These are phyloP conservation scores for Marronus borbonicus DNA, from an alignment of 2,888 invertebrate species.

Conservation along the genomic window DNA sequence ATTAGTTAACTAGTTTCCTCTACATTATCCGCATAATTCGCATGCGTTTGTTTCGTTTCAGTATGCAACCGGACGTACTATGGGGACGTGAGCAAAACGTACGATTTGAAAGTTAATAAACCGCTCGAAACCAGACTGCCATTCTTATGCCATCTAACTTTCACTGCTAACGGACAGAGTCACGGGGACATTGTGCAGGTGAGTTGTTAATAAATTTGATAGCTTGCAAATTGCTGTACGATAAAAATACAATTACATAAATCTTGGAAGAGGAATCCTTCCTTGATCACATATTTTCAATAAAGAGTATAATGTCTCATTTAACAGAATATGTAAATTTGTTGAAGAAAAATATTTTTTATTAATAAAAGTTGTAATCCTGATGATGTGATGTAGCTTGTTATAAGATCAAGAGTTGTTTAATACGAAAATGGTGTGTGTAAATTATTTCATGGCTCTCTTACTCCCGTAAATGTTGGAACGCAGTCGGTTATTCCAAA, in stretches of 20 bases:
- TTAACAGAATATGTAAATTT: too few species aligned
- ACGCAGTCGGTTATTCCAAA: too few species aligned
- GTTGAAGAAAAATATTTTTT: too few species aligned
- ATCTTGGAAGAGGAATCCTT: neutral
- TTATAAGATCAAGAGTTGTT: too few species aligned
- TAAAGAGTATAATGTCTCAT: too few species aligned
- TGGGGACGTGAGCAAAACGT: constrained; percentile 87
- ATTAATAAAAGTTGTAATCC: too few species aligned
- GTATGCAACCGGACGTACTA: constrained; percentile 94
- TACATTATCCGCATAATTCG: neutral
- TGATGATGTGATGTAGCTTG: too few species aligned
- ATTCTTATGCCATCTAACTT: constrained; percentile 91
- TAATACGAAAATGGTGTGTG: too few species aligned
- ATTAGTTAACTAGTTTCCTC: constrained; percentile 9
- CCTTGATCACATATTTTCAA: too few species aligned
- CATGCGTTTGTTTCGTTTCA: constrained; percentile 66
- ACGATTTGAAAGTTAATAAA: constrained; percentile 83
- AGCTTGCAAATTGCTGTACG: neutral
- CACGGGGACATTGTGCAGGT: constrained; percentile 93
- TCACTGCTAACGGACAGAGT: constrained; percentile 90
- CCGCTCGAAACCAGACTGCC: constrained; percentile 84
- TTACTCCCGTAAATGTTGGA: too few species aligned
- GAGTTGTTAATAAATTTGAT: constrained; percentile 57
- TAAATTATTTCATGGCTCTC: too few species aligned
- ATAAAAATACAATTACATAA: too few species aligned